Percentiles rank a stretch among this genome's conserved stretches.
Conservation (phyloP, 1,140 invertebrate genomes). For the Heliconius himera region DNA sequence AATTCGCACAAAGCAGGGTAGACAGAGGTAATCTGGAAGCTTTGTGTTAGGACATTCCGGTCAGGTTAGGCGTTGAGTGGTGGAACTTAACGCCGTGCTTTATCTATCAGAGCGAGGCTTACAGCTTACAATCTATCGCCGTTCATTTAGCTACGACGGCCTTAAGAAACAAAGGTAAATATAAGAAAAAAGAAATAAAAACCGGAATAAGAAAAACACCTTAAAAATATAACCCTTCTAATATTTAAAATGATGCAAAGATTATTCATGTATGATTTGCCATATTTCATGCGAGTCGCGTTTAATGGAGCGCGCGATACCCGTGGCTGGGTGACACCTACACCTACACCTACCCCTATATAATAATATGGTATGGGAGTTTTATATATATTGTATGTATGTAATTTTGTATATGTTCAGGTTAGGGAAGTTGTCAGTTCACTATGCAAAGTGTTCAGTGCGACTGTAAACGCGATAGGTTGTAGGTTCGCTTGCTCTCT, state of each 20-base stretch:
- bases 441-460: no score
- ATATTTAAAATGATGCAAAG: slow-evolving; percentile 4
- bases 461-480: no score
- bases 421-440: no score
- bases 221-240: slow-evolving; percentile 2
- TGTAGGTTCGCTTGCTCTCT: not conserved
- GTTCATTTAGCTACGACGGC: no score
- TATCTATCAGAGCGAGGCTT: no score
- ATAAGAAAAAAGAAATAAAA: not conserved
- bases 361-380: not conserved
- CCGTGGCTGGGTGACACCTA: slow-evolving; percentile 7
- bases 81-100: no score
- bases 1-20: no score
- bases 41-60: no score
- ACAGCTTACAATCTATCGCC: no score
- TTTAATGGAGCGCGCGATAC: slow-evolving; percentile 7
- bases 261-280: slow-evolving; percentile 13
- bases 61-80: no score
- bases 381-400: not conserved
- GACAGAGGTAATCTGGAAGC: no score
- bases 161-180: not conserved
- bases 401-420: not conserved
- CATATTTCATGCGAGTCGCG: slow-evolving; percentile 13
- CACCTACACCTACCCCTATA: not conserved
- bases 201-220: not conserved